Conservation (phyloP, 1,140 invertebrate genomes). For the Trichonephila inaurata region DNA sequence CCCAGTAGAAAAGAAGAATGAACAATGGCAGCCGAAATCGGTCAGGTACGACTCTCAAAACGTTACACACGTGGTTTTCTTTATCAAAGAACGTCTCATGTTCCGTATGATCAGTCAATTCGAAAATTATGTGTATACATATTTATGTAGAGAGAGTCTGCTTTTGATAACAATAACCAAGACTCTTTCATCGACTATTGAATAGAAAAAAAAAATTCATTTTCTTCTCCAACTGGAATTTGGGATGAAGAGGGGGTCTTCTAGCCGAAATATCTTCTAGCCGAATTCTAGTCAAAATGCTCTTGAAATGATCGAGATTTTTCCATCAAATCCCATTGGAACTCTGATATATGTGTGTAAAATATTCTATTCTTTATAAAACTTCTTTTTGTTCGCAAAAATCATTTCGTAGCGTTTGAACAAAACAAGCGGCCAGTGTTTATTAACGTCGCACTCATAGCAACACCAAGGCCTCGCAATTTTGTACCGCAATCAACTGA, state of each 20-base stretch:
- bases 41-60: constrained; percentile 46
- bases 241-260: too few species aligned
- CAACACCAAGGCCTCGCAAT: neutral
- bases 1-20: constrained; percentile 27
- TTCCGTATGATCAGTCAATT: constrained; percentile 35
- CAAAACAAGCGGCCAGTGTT: too few species aligned
- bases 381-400: too few species aligned
- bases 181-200: neutral
- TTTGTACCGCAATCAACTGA: neutral
- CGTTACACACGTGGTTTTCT: constrained; percentile 48
- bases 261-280: too few species aligned
- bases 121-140: constrained; percentile 28
- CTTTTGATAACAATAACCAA: neutral
- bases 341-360: too few species aligned
- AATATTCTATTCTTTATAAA: too few species aligned
- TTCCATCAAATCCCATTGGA: too few species aligned
- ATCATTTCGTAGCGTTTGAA: too few species aligned
- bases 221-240: too few species aligned
- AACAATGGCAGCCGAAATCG: constrained; percentile 45
- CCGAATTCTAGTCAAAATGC: too few species aligned
- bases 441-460: too few species aligned
- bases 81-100: constrained; percentile 14
- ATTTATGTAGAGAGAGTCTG: neutral
- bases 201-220: neutral
- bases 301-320: too few species aligned